Conservation (phyloP, 2,797 vertebrate species). For the Myiotriccus ornatus region DNA sequence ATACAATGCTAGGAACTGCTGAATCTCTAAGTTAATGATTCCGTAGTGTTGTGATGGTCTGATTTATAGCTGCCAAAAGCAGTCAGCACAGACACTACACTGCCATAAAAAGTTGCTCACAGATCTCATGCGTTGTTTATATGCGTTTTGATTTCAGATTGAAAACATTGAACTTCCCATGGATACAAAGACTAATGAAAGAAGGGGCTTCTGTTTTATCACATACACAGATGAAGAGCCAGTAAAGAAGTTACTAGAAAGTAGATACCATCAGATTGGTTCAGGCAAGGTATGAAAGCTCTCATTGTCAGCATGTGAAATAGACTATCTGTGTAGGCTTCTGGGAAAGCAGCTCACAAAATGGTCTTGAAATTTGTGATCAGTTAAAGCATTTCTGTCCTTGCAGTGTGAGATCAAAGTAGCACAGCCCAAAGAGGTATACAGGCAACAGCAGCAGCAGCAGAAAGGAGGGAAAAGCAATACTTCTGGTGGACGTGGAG, state of each 20-base stretch:
- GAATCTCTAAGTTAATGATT: not conserved
- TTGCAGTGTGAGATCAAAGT: conserved; percentile 89
- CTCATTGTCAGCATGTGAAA: not conserved
- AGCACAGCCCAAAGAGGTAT: conserved; percentile 89
- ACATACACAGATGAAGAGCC: conserved; percentile 86
- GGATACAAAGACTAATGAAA: conserved; percentile 88
- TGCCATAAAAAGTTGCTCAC: not conserved
- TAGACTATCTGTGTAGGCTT: not conserved
- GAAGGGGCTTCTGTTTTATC: conserved; percentile 88
- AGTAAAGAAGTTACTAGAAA: conserved; percentile 87
- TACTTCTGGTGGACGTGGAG: conserved; percentile 75
- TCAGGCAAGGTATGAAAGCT: conserved; percentile 81
- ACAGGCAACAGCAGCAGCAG: conserved; percentile 87
- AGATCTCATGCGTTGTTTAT: rapidly evolving
- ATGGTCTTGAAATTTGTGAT: not conserved
- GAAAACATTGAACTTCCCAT: conserved; percentile 89
- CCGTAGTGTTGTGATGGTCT: rapidly evolving
- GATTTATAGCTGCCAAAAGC: not conserved
- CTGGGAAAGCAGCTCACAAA: not conserved
- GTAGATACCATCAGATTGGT: conserved; percentile 88
- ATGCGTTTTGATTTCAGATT: conserved; percentile 74
- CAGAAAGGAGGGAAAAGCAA: conserved; percentile 82
- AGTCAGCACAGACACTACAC: rapidly evolving
- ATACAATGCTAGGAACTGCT: not conserved
- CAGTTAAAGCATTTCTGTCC: not conserved